These are phyloP conservation scores for Aegotheles bennettii DNA, from an alignment of 2,113 vertebrate species.

Conservation along the genomic window DNA sequence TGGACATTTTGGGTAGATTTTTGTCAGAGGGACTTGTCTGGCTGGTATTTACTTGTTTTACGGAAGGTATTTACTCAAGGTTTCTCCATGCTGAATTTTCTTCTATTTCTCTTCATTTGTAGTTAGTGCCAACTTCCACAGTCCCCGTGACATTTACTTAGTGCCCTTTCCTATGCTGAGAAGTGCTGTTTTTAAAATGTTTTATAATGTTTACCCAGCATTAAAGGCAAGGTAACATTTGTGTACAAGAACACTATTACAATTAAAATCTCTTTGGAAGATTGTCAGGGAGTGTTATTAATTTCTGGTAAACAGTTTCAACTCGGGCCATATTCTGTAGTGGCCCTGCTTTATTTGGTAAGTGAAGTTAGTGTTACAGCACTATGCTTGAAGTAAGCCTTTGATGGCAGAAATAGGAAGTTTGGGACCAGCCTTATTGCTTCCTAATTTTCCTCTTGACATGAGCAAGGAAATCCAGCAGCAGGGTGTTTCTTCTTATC, in stretches of 20 bases:
- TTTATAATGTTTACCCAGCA: neutral
- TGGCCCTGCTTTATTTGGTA: rapidly evolving
- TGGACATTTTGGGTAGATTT: neutral
- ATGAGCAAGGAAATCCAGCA: neutral
- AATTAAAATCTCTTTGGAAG: neutral
- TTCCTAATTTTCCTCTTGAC: neutral
- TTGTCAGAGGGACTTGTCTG: neutral
- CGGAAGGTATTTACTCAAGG: too few relatives aligned
- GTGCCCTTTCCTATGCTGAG: neutral
- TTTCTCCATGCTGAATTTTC: neutral
- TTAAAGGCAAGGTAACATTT: neutral
- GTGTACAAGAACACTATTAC: neutral
- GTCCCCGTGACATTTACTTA: neutral
- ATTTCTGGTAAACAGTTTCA: neutral
- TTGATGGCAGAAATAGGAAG: neutral
- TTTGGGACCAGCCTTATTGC: neutral
- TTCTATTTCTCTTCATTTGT: neutral
- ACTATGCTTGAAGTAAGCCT: neutral
- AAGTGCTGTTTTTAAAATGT: neutral
- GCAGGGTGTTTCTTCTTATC: neutral
- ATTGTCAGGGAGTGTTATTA: rapidly evolving
- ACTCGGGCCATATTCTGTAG: neutral
- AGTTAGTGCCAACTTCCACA: neutral
- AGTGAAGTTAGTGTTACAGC: neutral
- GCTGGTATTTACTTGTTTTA: neutral